Percentiles rank a stretch among this genome's conserved stretches.
Conservation (phyloP, 2,888 invertebrate species). For the Herminia tarsipennalis region DNA sequence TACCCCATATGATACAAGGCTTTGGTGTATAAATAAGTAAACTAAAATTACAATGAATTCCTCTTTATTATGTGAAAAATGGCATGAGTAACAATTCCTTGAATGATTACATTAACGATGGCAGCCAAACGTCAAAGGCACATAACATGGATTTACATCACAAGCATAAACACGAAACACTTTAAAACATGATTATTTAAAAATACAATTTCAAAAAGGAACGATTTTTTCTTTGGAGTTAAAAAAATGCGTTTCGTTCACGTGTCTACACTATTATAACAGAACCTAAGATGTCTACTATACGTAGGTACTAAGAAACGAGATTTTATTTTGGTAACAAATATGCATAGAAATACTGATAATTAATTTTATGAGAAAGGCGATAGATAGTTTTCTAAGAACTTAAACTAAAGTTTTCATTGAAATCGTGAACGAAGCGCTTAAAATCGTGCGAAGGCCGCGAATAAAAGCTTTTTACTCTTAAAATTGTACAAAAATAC, state of each 20-base stretch:
- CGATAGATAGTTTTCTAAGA: too few relatives aligned
- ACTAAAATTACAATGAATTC: slow-evolving; percentile 70
- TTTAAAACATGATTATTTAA: slow-evolving; percentile 48
- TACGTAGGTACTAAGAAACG: too few relatives aligned
- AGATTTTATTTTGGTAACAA: too few relatives aligned
- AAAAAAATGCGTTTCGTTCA: too few relatives aligned
- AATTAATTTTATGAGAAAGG: too few relatives aligned
- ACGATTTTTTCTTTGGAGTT: too few relatives aligned
- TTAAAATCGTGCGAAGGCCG: slow-evolving; percentile 9
- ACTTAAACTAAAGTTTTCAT: background rate
- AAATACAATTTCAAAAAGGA: too few relatives aligned
- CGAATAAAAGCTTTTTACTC: slow-evolving; percentile 18
- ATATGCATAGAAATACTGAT: too few relatives aligned
- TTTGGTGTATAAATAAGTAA: slow-evolving; percentile 36
- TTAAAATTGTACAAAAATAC: slow-evolving; percentile 49
- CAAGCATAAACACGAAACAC: slow-evolving; percentile 50
- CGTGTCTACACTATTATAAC: too few relatives aligned
- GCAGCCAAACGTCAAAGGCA: slow-evolving; percentile 71
- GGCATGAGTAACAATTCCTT: slow-evolving; percentile 66
- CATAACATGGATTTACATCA: slow-evolving; percentile 50
- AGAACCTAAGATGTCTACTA: too few relatives aligned
- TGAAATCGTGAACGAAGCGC: slow-evolving; percentile 3
- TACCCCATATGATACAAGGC: too few relatives aligned
- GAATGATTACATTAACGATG: slow-evolving; percentile 59
- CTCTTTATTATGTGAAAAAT: slow-evolving; percentile 77